Evolutionary conservation across 2,113 vertebrate genomes (phyloP).

Genomic region (Zosterops pallidus): DNA sequence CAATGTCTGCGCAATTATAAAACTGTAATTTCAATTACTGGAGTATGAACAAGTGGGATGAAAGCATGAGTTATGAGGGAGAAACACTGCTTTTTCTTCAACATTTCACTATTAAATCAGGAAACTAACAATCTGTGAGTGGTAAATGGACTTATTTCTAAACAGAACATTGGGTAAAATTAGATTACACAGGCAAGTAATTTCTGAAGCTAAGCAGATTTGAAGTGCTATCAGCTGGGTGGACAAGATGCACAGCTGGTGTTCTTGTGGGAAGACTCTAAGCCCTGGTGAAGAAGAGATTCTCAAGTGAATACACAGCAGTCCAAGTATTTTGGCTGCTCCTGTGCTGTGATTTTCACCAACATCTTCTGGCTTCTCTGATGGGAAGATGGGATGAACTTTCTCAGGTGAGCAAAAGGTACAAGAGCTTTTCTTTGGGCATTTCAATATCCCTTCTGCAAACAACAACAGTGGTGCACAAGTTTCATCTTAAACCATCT

Average conservation of each 20-base stretch:
- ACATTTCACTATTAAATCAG: conserved; percentile 59
- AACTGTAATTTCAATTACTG: conserved; percentile 66
- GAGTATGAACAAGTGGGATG: conserved; percentile 63
- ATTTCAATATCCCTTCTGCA: not conserved
- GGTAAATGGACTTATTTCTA: conserved; percentile 68
- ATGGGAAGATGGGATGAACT: not conserved
- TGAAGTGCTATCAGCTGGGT: conserved; percentile 67
- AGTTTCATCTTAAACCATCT: not conserved
- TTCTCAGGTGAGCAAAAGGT: not conserved
- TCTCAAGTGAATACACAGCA: not conserved
- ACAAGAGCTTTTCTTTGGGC: not conserved
- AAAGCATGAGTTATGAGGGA: conserved; percentile 64
- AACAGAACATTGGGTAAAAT: conserved; percentile 64
- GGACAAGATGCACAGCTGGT: conserved; percentile 54
- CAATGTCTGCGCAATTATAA: conserved; percentile 58
- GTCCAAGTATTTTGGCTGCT: conserved; percentile 19
- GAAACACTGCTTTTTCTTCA: conserved; percentile 60
- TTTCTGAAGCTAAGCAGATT: conserved; percentile 68
- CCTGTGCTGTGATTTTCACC: not conserved
- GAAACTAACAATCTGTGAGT: conserved; percentile 63
- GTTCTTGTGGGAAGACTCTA: conserved; percentile 12
- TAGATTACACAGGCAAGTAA: conserved; percentile 66
- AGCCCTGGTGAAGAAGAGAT: not conserved
- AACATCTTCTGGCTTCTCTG: not conserved
- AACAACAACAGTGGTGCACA: not conserved